Evolutionary conservation across 2,888 invertebrate genomes (phyloP), one percentile per base, ranked within the genome.

Genomic region (Tricholauxania praeusta): DNA sequence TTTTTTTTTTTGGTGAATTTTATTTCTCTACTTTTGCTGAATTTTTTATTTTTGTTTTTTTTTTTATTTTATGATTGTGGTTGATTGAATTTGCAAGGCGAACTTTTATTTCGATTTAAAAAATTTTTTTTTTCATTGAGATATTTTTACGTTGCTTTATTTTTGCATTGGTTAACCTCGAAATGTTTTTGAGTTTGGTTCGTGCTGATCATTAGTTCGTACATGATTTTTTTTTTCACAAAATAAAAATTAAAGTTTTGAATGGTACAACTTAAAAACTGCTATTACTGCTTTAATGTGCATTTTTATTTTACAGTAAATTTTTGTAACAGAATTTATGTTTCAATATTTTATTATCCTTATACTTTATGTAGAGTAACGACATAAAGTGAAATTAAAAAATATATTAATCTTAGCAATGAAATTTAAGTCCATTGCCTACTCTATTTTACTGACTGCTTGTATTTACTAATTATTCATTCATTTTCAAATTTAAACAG

Each of bases 61-160:
- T 63, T 14, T 63, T 47, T 63, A 19, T 47, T 39, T 32, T 39
- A 63, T 12, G 47, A 17, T 65, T 65, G 64, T 28, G 51, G 64
- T 65, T 65, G 51, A 65, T 65, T 65, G 64, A 19, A 65, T 65
- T 65, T 65, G 49, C 32, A 65, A 63, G 49, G 8, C 47, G 12
- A 63, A 65, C 14, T 51, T 65, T 65, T 52, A 51, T 65, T 51
- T 63, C 17, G 48, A 15, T 65, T 65, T 49, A 6, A 14, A 14
- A 17, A 3, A 12, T 22, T 7, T 64, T 22, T 28, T 10, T 64
- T 19, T 64, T 17, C 28, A 51, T 49, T 28, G 32, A 12, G 12
- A 49, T 64, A 51, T 64, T 28, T 64, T 12, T 63, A 48, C 32
- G 48, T 15, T n/a, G 10, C 12, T 60, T 64, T 28, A 64, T 48